A percentile compares a stretch with the other conserved stretches of the same genome.
These are phyloP conservation scores for Nomada lathburiana DNA, from an alignment of 2,888 invertebrate genomes.

Conservation along the genomic window DNA sequence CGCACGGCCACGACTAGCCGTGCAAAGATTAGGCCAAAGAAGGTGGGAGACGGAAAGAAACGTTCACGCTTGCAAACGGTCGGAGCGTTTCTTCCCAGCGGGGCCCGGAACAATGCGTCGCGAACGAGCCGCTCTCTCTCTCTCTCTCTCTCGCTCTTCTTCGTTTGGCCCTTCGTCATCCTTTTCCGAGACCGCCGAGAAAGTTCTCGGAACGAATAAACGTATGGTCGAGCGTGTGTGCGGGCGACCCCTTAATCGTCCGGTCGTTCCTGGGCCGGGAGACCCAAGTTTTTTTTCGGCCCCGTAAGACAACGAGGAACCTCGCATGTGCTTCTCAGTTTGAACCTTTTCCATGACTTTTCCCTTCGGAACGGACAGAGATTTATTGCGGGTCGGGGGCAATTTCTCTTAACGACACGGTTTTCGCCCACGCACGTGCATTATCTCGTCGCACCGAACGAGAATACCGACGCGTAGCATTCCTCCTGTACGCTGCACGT, in stretches of 20 bases:
- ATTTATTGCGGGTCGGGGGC: conserved; percentile 52
- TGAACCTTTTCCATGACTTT: conserved; percentile 34
- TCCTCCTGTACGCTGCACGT: not conserved
- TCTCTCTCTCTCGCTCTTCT: not conserved
- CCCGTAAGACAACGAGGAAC: conserved; percentile 52
- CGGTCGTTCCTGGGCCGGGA: conserved; percentile 30
- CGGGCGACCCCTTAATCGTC: conserved; percentile 37
- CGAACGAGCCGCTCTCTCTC: conserved; percentile 27
- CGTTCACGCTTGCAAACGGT: conserved; percentile 29
- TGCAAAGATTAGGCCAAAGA: not conserved
- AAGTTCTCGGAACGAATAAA: conserved; percentile 57
- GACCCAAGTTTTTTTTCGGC: conserved; percentile 42
- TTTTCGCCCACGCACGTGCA: conserved; percentile 17
- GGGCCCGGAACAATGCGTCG: conserved; percentile 49
- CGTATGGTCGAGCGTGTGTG: not conserved
- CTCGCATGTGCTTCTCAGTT: conserved; percentile 43
- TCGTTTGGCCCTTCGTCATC: not conserved
- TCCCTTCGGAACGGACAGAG: conserved; percentile 30
- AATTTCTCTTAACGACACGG: conserved; percentile 32
- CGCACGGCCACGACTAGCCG: conserved; percentile 8
- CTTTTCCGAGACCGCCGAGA: not conserved
- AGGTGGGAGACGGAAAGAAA: not conserved
- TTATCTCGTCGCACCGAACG: not conserved
- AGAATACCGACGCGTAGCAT: not conserved
- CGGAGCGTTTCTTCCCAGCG: conserved; percentile 30